These are phyloP conservation scores for Lepidurus packardi DNA, from an alignment of 1,140 invertebrate genomes.

Conservation along the genomic window DNA sequence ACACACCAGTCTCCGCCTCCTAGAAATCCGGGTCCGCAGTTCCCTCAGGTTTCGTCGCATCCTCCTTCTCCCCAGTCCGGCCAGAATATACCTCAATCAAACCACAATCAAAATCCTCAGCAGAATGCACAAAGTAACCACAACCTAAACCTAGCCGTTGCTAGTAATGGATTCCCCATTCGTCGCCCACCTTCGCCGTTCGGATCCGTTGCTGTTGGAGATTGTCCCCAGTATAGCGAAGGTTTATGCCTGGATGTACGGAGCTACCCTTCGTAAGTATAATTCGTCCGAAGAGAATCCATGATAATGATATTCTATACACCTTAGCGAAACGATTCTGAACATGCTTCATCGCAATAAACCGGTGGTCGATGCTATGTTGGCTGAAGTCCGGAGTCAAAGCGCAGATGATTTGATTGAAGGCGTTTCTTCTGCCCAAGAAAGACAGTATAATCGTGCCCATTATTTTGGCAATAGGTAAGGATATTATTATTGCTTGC, in stretches of 20 bases:
- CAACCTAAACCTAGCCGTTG: background rate
- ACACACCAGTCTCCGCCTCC: background rate
- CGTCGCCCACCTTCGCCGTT: background rate
- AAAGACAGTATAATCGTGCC: slow-evolving; percentile 53
- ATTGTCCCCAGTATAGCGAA: background rate
- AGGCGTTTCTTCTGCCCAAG: slow-evolving; percentile 52
- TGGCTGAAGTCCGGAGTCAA: slow-evolving; percentile 57
- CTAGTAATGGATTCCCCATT: background rate
- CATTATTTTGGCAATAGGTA: slow-evolving; percentile 53
- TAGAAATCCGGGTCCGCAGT: background rate
- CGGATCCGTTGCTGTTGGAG: background rate
- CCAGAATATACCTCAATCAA: background rate
- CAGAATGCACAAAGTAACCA: background rate
- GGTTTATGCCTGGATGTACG: background rate
- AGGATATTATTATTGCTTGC: background rate
- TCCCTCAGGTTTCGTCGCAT: background rate
- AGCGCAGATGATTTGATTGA: slow-evolving; percentile 47
- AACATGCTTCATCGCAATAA: slow-evolving; percentile 64
- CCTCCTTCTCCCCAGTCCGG: background rate
- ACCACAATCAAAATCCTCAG: background rate
- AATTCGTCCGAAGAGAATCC: background rate
- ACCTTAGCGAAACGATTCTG: slow-evolving; percentile 65
- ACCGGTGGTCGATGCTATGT: slow-evolving; percentile 59
- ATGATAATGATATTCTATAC: background rate
- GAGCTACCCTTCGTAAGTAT: background rate